Base-by-base conservation (phyloP, 2,113 vertebrate species). In the Daubentonia madagascariensis region DNA sequence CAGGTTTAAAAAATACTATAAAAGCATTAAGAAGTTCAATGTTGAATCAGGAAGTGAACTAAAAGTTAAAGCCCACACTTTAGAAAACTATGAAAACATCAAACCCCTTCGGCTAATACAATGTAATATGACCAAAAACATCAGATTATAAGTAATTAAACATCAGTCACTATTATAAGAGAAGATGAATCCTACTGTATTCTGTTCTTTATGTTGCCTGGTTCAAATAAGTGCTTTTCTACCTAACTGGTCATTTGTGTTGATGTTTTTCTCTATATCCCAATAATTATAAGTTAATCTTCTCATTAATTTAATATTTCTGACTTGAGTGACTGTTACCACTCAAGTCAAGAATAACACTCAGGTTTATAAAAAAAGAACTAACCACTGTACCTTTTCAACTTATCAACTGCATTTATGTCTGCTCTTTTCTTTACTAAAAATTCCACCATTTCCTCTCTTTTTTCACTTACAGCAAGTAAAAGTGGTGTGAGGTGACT, bases 391-490 rank as follows among this genome's bases (percentile, higher is more conserved):
- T 95, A 99, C 99, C 98, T 99, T 98, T 97, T 96, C 70, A 54
- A 78, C 0, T 93, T 97, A 97, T 99, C 99, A 67, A 97, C 95
- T 32, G 97, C 94, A 97, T 99, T 98, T n/a, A 99, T 98, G 0
- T 99, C 97, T 48, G 99, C 99, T 78, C 98, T 98, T 89, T 99
- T 98, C 79, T 98, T 98, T 52, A 99, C 97, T 14, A 99, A 98
- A 97, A 99, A 99, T 54, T 99, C 99, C 12, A 98, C 98, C 98
- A 99, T 99, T 59, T 99, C 98, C 1, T 98, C 91, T 8, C 99
- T 99, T 65, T 99, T 99, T 96, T 99, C 98, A 0, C 98, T 98
- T 67, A 99, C 86, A 76, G 99, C 99, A 96, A 99, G 98, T 85
- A 97, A 98, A 97, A 99, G 96, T 0, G 99, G 99, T 2, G 99